A percentile compares a stretch with the other conserved stretches of the same genome.
Conservation (phyloP, 2,113 vertebrate species). For the Vidua chalybeata region DNA sequence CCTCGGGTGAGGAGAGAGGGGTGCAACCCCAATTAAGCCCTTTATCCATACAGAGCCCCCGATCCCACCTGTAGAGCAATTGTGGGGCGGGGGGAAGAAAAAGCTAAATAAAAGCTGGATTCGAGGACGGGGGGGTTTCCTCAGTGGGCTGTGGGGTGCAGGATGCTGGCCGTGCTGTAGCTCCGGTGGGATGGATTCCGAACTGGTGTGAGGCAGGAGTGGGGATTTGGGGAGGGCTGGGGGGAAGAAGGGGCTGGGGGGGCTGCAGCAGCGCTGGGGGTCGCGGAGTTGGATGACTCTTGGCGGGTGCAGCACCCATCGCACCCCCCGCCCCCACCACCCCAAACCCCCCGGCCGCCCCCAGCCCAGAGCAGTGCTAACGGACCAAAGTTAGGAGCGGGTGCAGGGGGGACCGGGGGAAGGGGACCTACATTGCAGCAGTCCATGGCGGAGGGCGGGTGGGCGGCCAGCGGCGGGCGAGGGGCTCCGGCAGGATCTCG, state of each 20-base stretch:
- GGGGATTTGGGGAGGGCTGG: too few species aligned
- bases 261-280: neutral
- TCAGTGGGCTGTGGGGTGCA: neutral
- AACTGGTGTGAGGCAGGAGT: neutral
- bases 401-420: neutral
- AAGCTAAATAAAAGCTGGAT: neutral
- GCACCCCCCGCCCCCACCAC: neutral
- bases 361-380: neutral
- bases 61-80: neutral
- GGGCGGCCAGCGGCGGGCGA: neutral
- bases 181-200: neutral
- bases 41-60: neutral
- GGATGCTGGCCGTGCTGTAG: neutral
- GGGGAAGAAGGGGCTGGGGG: neutral
- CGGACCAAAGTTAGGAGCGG: neutral
- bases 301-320: neutral
- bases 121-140: neutral
- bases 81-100: neutral
- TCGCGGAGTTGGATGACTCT: neutral
- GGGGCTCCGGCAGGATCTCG: neutral
- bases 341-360: neutral
- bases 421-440: slow-evolving; percentile 18
- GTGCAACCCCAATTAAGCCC: neutral
- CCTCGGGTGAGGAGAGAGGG: neutral
- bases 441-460: slow-evolving; percentile 19